Evolutionary conservation across 2,797 vertebrate species (phyloP), one percentile per base, ranked within the genome.

Genomic region (Pseudomugil tenellus): DNA sequence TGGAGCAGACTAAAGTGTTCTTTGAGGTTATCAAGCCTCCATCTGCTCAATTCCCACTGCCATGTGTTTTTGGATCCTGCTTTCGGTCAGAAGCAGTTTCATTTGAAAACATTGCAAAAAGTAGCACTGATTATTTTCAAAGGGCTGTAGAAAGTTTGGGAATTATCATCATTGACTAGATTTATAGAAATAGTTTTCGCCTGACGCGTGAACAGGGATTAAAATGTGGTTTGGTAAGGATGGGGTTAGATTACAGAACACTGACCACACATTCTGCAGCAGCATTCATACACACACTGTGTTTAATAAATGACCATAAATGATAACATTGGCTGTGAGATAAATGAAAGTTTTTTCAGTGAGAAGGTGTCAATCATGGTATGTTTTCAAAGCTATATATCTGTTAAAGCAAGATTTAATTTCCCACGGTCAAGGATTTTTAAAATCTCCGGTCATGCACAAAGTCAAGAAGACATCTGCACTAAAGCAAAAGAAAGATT

Each of bases 31-130:
- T 68, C 64, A 37, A 72, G 55, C 66, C 68, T 70, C 83, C 89
- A 88, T 91, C 83, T 91, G 87, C 77, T 78, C 72, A 67, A 72
- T 87, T 85, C 84, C 73, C 67, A 81, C 76, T 67, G 57, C 68
- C 48, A 52, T 73, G 81, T 76, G 71, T 58, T 72, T 74, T 12
- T 54, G 48, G 46, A 29, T n/a, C 34, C 37, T 46, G 54, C 19
- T 52, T 83, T 63, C 23, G 37, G 77, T 80, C 58, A 41, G 58
- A 49, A 71, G 86, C 73, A 80, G 82, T 66, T 63, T 72, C 21
- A 32, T 21, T 37, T 39, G 63, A 69, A 49, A 81, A 0, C 16
- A 49, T 2, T 35, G 51, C 25, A 31, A 16, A 21, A 14, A 58
- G 11, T 23, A 6, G 25, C 58, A 51, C 5, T 51, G 28, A 46